Conservation (phyloP, 1,140 invertebrate genomes). For the Coenobita brevimanus region DNA sequence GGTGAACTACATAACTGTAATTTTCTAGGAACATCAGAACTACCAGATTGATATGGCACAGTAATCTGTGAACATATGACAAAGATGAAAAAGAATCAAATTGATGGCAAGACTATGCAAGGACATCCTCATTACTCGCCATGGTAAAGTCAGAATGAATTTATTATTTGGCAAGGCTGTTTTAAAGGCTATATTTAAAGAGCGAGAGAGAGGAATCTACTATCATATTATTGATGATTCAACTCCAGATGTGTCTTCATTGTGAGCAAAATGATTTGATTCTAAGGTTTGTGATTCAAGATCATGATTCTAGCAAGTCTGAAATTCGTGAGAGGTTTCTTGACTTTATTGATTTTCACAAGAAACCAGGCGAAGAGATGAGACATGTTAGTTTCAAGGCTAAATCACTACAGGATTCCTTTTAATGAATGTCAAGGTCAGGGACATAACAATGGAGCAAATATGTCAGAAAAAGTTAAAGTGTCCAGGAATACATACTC, state of each 20-base stretch:
- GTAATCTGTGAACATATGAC: constrained; percentile 5
- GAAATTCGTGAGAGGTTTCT: constrained; percentile 28
- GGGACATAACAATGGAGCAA: constrained; percentile 16
- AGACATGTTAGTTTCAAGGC: background rate
- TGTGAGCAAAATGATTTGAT: constrained; percentile 15
- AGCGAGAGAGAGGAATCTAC: background rate
- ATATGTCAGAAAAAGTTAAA: constrained; percentile 28
- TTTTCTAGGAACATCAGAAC: constrained; percentile 16
- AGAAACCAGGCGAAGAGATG: too few relatives aligned
- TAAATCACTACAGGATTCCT: constrained; percentile 14
- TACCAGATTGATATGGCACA: constrained; percentile 16
- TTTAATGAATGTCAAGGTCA: constrained; percentile 19
- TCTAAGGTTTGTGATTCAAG: constrained; percentile 7
- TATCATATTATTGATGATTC: constrained; percentile 13
- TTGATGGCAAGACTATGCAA: constrained; percentile 22
- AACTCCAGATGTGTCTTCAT: constrained; percentile 21
- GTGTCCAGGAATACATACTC: background rate
- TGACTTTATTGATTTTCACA: background rate
- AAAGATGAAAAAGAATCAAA: constrained; percentile 14
- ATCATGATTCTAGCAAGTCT: constrained; percentile 15
- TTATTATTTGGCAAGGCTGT: constrained; percentile 12
- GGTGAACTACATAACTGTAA: background rate
- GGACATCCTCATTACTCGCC: constrained; percentile 9
- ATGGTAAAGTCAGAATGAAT: constrained; percentile 32
- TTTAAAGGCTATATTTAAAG: background rate